Evolutionary conservation across 2,888 invertebrate genomes (phyloP), one percentile per base, ranked within the genome.

Genomic region (Limulus polyphemus): DNA sequence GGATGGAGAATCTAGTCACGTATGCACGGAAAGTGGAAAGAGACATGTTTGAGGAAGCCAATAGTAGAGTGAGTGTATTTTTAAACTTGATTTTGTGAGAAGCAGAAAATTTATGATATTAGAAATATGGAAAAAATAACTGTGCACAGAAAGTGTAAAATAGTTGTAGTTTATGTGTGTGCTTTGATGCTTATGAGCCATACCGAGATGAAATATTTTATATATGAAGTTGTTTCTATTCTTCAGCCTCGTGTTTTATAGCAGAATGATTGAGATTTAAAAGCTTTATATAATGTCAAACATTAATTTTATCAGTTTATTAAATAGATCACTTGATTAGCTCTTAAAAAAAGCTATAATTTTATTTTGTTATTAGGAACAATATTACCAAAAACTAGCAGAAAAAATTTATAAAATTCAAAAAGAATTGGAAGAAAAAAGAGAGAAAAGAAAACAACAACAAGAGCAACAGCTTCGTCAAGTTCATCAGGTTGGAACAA

Each of bases 331-430:
- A 32, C 32, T 32, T 32, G 5, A 2, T 32, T 5, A 32, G 32
- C 32, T 32, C 3, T 32, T 32, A 2, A 32, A 32, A 32, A 32
- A 32, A 32, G 32, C 1, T 32, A 32, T 32, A 32, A 32, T 32
- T 3, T 32, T 32, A 32, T 32, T 32, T 32, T 32, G 32, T 32
- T 32, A 32, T 32, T 32, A 32, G 32, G 97, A 97, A 1, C 97
- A 98, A 75, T 99, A 99, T 79, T 99, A 99, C 77, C 98, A 99
- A 75, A 79, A 98, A 67, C 80, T 99, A 63, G 99, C 99, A 0
- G 98, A 99, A 77, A 99, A 99, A 77, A 99, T 99, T 69, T 99
- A 99, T 77, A 99, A 99, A 78, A 99, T 99, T 69, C 98, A 98
- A 76, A 99, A 97, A 74, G 95, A 97, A 77, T 78, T 97, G 57